Base-by-base conservation (phyloP, 1,140 invertebrate genomes). In the Drosophila micromelanica region DNA sequence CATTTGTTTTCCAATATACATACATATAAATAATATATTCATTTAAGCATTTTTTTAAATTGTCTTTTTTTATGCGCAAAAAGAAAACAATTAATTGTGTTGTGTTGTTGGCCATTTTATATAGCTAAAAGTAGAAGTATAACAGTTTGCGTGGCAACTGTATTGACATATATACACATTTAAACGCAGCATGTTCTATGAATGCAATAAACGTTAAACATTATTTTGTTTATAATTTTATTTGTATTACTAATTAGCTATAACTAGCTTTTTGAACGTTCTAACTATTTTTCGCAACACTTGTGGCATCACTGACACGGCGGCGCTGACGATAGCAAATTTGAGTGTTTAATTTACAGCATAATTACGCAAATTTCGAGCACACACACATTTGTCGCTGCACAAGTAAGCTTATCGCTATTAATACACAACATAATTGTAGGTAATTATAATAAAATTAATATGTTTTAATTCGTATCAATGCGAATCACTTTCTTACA, bases 311-410 rank as follows among this genome's bases (percentile, higher is more conserved):
- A 63, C 80, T 85, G 17, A 9, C 23, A 30, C 35, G 61, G 27
- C 35, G 45, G 52, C 64, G 82, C 81, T 87, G 82, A 78, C 74
- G 74, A 77, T 43, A 64, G 57, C 81, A 85, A 86, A 51, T 56
- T 56, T 35, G 1, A 67, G n/a, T 27, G 6, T 2, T 9, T 54
- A 12, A n/a, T 52, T 57, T 42, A 38, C 20, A 60, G 27, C 35
- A 51, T n/a, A 48, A 17, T 59, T 49, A 51, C 35, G 37, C 20
- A 11, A 37, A 6, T 46, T 62, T 32, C 8, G 32, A 32, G 27
- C 20, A 15, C 38, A 56, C 12, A 56, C 15, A 45, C 23, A 48
- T 20, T 57, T 40, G 2, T 48, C 27, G 5, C 9, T 7, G 32
- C 5, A 48, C 3, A 59, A 13, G 3, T 8, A 15, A 3, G 1